phyloP scores from a whole-genome alignment of 2,113 vertebrate genomes.

The Varanus salvator region DNA sequence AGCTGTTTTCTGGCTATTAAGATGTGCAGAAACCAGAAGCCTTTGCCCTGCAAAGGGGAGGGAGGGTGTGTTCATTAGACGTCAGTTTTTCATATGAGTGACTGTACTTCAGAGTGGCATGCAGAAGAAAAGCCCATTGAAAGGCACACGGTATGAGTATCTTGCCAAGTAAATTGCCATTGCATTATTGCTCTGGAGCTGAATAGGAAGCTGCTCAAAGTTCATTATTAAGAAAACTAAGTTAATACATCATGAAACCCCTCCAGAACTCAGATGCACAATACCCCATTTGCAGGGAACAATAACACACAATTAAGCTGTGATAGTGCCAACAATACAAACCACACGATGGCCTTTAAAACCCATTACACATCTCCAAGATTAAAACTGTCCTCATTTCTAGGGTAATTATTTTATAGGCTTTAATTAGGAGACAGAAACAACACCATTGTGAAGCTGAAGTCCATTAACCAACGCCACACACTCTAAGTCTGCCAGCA shows the following conservation, averaged over 20 bases:
- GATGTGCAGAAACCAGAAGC: neutral
- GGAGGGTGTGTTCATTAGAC: constrained; percentile 10
- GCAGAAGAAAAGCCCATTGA: neutral
- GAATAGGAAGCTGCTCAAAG: constrained; percentile 12
- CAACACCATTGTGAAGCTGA: constrained; percentile 12
- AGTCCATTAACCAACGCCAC: constrained; percentile 24
- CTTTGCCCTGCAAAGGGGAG: neutral
- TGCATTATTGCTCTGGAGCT: constrained; percentile 5
- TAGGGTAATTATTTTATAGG: constrained; percentile 30
- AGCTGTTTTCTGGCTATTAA: neutral
- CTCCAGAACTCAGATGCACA: constrained; percentile 22
- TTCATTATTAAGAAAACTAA: constrained; percentile 35
- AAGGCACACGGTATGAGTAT: neutral
- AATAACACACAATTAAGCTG: constrained; percentile 32
- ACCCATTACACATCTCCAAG: constrained; percentile 18
- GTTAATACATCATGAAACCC: constrained; percentile 34
- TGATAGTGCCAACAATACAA: constrained; percentile 16
- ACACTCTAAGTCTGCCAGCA: constrained; percentile 11
- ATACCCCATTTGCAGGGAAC: constrained; percentile 25
- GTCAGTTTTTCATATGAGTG: neutral
- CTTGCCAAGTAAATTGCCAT: constrained; percentile 21
- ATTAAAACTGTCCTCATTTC: neutral
- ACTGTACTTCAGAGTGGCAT: neutral
- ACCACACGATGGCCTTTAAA: constrained; percentile 11
- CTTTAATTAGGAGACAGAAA: constrained; percentile 26